Base-by-base conservation (phyloP, 2,888 invertebrate genomes). In the Luperina testacea region DNA sequence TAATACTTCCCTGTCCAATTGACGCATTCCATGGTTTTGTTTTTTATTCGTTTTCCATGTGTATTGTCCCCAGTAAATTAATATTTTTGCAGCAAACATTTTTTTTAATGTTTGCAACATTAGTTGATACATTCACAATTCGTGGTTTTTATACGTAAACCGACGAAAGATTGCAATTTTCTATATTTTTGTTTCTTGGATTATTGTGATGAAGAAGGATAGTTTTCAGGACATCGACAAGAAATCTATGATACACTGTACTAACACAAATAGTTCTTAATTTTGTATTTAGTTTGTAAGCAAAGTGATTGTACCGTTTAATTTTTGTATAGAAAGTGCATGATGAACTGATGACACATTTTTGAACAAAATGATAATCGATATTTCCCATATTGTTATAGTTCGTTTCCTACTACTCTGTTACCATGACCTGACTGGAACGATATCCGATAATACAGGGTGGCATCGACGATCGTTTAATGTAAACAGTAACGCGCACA, bases 21-120 rank as follows among this genome's bases (percentile, higher is more conserved):
- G 81, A 92, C 87, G 91, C 94, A 94, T 94, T 94, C 93, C 94
- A 93, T 80, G 82, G 85, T 86, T 65, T 82, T 72, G 63, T 78
- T 67, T 78, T 59, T 45, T 78, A 67, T 85, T 83, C 79, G 77
- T 87, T 87, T 78, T 84, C 76, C 84, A 80, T 72, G 57, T 79
- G 82, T 87, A 69, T 85, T 80, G 83, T 87, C 83, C 78, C 63
- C 53, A 68, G 45, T 86, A 38, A 71, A 38, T 63, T 78, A 65
- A 48, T 59, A 13, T 65, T 75, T 48, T 69, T 32, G 17, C 45
- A 24, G 42, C 57, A 68, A 84, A 72, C 20, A 27, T 59, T 32
- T 48, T 69, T 75, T 70, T 78, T 64, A 13, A 64, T 72, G 75
- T 77, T 75, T 51, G 82, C 79, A 78, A 75, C 45, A 78, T 63